Conservation (phyloP, 2,113 vertebrate genomes). For the Procavia capensis region DNA sequence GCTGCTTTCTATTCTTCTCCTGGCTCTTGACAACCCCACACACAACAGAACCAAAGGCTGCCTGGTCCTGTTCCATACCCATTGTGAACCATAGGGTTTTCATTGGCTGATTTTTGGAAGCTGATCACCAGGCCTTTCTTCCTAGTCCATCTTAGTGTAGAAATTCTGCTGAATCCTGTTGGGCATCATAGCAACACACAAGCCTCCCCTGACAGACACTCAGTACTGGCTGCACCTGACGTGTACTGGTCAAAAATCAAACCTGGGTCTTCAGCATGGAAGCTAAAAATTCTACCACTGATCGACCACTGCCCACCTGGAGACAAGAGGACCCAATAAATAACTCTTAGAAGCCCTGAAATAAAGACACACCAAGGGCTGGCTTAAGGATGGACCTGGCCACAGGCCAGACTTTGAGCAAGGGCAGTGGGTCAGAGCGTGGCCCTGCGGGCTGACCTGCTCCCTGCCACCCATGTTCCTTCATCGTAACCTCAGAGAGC, state of each 20-base stretch:
- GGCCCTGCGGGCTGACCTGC: background rate
- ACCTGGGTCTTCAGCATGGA: background rate
- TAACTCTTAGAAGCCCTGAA: background rate
- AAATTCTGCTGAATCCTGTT: background rate
- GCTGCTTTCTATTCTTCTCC: background rate
- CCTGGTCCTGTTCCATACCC: no score
- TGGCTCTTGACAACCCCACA: background rate
- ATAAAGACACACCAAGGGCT: background rate
- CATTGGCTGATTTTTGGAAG: background rate
- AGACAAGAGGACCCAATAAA: background rate
- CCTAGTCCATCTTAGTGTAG: background rate
- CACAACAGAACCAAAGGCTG: background rate
- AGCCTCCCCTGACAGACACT: background rate
- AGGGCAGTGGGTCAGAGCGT: background rate
- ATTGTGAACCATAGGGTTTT: background rate
- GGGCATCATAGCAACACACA: background rate
- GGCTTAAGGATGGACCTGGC: no score
- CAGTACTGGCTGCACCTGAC: background rate
- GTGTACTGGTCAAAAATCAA: background rate
- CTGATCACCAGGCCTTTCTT: background rate
- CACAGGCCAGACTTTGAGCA: background rate
- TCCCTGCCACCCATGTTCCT: background rate
- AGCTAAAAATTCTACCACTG: background rate
- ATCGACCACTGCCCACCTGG: background rate
- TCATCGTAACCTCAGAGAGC: background rate